Evolutionary conservation across 2,113 vertebrate species (phyloP), one percentile per base, ranked within the genome.

Genomic region (Paralichthys olivaceus): DNA sequence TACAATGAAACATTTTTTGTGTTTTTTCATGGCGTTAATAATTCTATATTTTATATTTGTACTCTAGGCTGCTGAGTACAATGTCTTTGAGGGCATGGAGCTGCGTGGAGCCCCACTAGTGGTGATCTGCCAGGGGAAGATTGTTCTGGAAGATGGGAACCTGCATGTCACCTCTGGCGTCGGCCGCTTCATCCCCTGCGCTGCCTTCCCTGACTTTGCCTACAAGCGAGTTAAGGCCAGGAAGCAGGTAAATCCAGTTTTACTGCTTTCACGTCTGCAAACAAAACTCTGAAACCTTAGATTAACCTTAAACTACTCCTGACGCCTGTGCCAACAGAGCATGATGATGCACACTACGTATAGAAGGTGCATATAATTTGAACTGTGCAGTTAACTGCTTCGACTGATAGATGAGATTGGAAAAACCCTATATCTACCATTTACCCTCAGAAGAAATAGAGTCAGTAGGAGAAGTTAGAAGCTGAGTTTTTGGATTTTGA

Each of bases 211-310:
- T 0, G 98, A 99, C 91, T 97, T 96, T 2, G 96, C 98, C 76
- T 99, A 99, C 91, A 99, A 99, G 92, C 96, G 98, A 28, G 94
- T 99, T 81, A 98, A 99, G 92, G 97, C 98, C 90, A 95, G 98
- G 89, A 98, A 97, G 92, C 97, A 97, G 97, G 98, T 99, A 79
- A 78, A 69, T 20, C 20, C 26, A 7, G 22, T 72, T 15, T 40
- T 5, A 9, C 20, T 22, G 49, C 4, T 22, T n/a, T 20, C 49
- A 47, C 12, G 4, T 17, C 45, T 19, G 7, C 32, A 34, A 34
- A 34, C 7, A 8, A 34, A 34, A 34, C 32, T 34, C 32, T 8
- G 32, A 34, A 2, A 34, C 32, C 7, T n/a, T n/a, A n/a, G n/a
- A n/a, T n/a, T n/a, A 32, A 32, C 29, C 29, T 32, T 32, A 32